Base-by-base conservation (phyloP, 2,888 invertebrate genomes). In the Cyaniris semiargus region DNA sequence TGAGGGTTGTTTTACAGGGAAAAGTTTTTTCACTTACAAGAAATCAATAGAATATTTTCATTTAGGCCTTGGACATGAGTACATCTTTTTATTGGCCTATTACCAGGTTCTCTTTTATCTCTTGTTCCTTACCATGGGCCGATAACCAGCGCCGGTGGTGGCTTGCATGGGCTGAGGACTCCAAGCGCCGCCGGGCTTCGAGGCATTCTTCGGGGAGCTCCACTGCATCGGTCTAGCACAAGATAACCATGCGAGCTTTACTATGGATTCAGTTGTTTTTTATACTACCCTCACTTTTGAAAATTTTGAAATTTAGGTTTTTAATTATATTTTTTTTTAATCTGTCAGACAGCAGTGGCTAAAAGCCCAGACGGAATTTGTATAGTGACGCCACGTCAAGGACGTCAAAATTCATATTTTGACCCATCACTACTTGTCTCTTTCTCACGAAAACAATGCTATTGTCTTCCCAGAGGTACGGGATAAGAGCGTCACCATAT, bases 151-250 rank as follows among this genome's bases (percentile, higher is more conserved):
- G 84, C 97, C 97, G 78, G 97, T 97, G 80, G 97, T 97, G 79
- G 97, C 97, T 84, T 97, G 97, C 96, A 97, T 97, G 60, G 97
- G 97, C 90, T 98, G 97, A 80, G 97, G 97, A 83, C 96, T 96
- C 98, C 97, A 98, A 82, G 96, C 96, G 85, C 91, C 94, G 83
- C 96, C 96, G 60, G 97, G 95, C 94, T 97, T 97, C 81, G 97
- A 96, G 79, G 96, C 96, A 90, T 97, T 97, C 94, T 97, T 97
- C 81, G 97, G 97, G 79, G 97, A 97, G 90, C 97, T 97, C 97
- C 97, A 98, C 94, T 97, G 97, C 94, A 97, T 96, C 86, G 97
- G 97, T 94, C 97, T 97, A 89, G 84, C 85, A 83, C 85, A 80
- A 80, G 79, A 80, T 80, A 82, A 80, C 79, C 81, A 79, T 80